Conservation (phyloP, 2,888 invertebrate genomes). For the Scotopteryx bipunctaria region DNA sequence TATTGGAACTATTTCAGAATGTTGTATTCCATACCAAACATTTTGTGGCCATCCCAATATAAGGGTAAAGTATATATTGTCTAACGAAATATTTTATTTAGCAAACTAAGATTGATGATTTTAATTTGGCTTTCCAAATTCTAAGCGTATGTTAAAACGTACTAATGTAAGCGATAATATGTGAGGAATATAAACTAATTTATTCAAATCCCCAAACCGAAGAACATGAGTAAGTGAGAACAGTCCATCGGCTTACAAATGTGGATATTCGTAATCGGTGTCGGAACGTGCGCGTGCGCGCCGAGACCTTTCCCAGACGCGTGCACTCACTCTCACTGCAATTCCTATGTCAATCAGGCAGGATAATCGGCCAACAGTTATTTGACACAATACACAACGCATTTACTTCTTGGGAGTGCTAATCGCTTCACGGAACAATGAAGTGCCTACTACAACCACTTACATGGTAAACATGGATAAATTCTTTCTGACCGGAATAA, state of each 20-base stretch:
- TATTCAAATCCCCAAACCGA: neutral
- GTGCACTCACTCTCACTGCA: slow-evolving; percentile 36
- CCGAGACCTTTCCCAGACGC: slow-evolving; percentile 51
- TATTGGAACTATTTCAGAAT: no score
- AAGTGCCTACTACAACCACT: slow-evolving; percentile 10
- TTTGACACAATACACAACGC: slow-evolving; percentile 34
- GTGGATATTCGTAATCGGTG: slow-evolving; percentile 51
- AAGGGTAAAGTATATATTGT: no score
- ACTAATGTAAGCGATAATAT: neutral
- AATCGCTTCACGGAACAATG: slow-evolving; percentile 26
- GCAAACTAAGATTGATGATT: no score
- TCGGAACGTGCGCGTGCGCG: slow-evolving; percentile 25
- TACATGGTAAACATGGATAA: slow-evolving; percentile 17
- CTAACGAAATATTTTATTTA: no score
- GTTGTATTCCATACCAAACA: no score
- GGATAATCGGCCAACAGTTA: slow-evolving; percentile 45
- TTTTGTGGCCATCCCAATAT: no score
- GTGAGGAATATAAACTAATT: neutral
- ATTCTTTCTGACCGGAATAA: slow-evolving; percentile 18
- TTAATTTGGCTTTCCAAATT: no score
- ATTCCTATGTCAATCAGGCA: slow-evolving; percentile 50
- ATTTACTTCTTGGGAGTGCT: slow-evolving; percentile 28
- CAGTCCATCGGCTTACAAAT: slow-evolving; percentile 39
- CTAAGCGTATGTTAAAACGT: no score
- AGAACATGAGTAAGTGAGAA: slow-evolving; percentile 4